These are phyloP conservation scores for Amphipoea lucens DNA, from an alignment of 2,888 invertebrate genomes.

Conservation along the genomic window DNA sequence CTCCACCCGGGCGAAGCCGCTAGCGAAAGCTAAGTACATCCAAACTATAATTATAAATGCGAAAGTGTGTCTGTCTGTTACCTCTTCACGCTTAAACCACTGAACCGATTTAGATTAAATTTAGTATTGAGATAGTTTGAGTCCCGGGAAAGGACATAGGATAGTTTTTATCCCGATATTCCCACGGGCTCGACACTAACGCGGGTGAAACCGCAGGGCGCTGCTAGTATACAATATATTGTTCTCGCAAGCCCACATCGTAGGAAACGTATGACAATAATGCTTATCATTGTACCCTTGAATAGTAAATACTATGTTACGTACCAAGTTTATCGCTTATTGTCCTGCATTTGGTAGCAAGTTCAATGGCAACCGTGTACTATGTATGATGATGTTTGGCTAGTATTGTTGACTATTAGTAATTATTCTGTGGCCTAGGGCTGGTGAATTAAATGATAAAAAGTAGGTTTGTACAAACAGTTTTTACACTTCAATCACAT, in stretches of 20 bases:
- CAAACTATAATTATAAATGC: too few relatives aligned
- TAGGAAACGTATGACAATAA: conserved; percentile 17
- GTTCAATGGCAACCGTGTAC: conserved; percentile 48
- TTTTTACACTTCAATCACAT: too few relatives aligned
- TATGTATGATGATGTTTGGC: conserved; percentile 32
- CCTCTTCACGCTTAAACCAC: too few relatives aligned
- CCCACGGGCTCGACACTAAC: too few relatives aligned
- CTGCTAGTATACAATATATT: not conserved
- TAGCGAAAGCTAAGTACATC: too few relatives aligned
- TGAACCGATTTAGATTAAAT: too few relatives aligned
- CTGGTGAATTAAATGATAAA: conserved; percentile 17
- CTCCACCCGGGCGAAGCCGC: too few relatives aligned
- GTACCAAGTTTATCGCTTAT: conserved; percentile 51
- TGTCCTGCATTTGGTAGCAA: conserved; percentile 52
- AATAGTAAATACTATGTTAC: conserved; percentile 35
- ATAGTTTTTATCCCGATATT: too few relatives aligned
- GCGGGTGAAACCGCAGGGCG: too few relatives aligned
- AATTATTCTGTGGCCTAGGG: conserved; percentile 4
- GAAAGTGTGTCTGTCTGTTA: too few relatives aligned
- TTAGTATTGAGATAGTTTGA: too few relatives aligned
- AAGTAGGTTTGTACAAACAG: not conserved
- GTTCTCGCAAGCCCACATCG: conserved; percentile 18
- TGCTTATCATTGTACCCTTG: conserved; percentile 44
- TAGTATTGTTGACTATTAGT: conserved; percentile 4
- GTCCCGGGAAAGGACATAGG: too few relatives aligned